These are phyloP conservation scores for Crossaster papposus DNA, from an alignment of 53 echinoderm and acorn worm species.

Conservation along the genomic window DNA sequence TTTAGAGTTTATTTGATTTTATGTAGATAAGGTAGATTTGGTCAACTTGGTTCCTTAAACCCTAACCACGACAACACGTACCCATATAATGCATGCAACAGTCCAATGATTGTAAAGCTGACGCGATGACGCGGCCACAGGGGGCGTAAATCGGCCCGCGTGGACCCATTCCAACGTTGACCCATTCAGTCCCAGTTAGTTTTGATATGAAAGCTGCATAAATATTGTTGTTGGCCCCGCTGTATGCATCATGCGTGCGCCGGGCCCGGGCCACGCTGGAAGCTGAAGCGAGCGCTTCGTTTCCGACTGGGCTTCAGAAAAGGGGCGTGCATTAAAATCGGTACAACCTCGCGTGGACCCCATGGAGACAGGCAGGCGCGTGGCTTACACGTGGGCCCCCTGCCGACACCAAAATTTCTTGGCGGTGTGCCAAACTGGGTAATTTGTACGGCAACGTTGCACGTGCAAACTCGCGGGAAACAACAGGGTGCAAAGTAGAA, in stretches of 20 bases:
- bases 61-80: not conserved
- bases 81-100: too few species aligned
- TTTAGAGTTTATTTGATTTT: not conserved
- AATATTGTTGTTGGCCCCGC: slow-evolving; percentile 37
- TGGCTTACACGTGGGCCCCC: slow-evolving; percentile 47
- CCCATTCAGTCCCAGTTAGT: slow-evolving; percentile 24
- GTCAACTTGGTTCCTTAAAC: not conserved
- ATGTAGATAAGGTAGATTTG: not conserved
- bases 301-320: not conserved
- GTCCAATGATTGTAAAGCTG: not conserved
- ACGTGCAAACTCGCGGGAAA: slow-evolving; percentile 5
- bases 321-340: slow-evolving; percentile 36
- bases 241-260: slow-evolving; percentile 5
- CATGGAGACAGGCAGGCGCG: slow-evolving; percentile 47
- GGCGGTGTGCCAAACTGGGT: slow-evolving; percentile 55
- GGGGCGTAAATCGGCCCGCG: slow-evolving; percentile 50
- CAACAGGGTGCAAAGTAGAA: slow-evolving; percentile 4
- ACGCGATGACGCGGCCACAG: slow-evolving; percentile 22
- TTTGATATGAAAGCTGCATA: slow-evolving; percentile 52
- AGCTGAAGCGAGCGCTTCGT: not conserved
- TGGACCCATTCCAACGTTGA: too few species aligned
- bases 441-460: slow-evolving; percentile 30
- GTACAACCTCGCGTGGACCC: slow-evolving; percentile 50
- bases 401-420: slow-evolving; percentile 18
- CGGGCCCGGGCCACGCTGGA: slow-evolving; percentile 29